Conservation (phyloP, 2,797 vertebrate genomes). For the Oryzias dopingdopingensis region DNA sequence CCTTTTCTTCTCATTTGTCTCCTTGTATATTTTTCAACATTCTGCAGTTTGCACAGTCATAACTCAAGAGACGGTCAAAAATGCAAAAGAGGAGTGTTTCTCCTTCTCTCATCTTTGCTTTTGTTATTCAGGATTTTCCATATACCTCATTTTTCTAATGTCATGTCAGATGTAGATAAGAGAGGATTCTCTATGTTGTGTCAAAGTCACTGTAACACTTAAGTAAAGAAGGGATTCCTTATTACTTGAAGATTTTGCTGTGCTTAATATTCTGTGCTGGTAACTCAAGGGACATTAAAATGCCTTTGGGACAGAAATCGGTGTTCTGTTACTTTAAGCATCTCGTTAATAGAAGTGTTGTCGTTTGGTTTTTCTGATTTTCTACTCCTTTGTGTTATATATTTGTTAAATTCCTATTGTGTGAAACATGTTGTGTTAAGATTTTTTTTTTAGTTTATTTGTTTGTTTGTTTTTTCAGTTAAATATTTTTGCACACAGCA, state of each 20-base stretch:
- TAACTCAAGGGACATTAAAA: no score
- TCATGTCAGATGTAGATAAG: background rate
- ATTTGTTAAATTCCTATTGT: no score
- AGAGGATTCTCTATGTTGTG: constrained; percentile 5
- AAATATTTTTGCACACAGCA: constrained; percentile 46
- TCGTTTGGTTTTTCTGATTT: constrained; percentile 73
- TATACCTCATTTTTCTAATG: background rate
- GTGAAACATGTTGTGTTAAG: no score
- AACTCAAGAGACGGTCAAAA: constrained; percentile 9
- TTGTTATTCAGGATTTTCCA: constrained; percentile 8
- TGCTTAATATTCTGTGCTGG: no score
- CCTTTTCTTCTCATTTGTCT: constrained; percentile 62
- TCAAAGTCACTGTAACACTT: constrained; percentile 2
- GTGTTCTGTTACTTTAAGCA: constrained; percentile 82
- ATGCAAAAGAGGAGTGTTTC: constrained; percentile 30
- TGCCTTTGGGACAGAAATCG: no score
- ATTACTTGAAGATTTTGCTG: no score
- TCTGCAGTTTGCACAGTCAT: constrained; percentile 30
- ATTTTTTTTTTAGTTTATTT: constrained; percentile 74
- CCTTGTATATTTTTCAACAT: constrained; percentile 50
- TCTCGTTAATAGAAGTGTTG: constrained; percentile 37
- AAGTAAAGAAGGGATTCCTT: no score
- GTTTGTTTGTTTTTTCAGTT: constrained; percentile 45
- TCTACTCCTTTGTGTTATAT: constrained; percentile 1
- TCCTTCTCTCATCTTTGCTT: constrained; percentile 27